These are phyloP conservation scores for Fulmarus glacialis DNA, from an alignment of 2,113 vertebrate genomes.

Conservation along the genomic window DNA sequence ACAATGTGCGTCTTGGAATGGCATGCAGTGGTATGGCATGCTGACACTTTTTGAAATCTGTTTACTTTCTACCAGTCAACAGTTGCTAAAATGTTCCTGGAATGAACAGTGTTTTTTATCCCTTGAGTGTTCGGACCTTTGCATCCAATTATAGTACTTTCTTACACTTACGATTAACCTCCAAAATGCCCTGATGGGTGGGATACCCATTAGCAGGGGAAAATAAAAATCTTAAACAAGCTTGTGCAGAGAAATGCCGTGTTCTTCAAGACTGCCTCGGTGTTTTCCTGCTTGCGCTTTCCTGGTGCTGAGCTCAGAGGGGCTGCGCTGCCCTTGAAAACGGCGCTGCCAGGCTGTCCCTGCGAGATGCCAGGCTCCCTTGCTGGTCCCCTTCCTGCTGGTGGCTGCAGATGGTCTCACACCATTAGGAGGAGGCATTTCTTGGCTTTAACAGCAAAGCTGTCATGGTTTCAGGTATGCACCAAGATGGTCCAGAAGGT, in stretches of 20 bases:
- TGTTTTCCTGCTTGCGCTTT: not conserved
- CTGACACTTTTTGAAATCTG: constrained; percentile 55
- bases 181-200: not conserved
- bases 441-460: not conserved
- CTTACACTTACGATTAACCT: not conserved
- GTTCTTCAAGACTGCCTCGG: not conserved
- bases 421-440: not conserved
- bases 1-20: constrained; percentile 51
- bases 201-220: not conserved
- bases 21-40: constrained; percentile 52
- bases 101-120: not conserved
- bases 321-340: not conserved
- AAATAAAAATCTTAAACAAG: not conserved
- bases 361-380: accelerated
- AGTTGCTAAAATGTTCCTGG: constrained; percentile 55
- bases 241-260: not conserved
- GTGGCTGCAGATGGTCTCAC: not conserved
- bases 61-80: constrained; percentile 48
- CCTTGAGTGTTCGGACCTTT: not conserved
- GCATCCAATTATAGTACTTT: constrained; percentile 29
- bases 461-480: not conserved
- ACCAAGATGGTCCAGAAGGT: not conserved
- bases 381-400: not conserved
- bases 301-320: not conserved
- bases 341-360: not conserved